phyloP scores from a whole-genome alignment of 92 coral and sea anemone species.

The Paramuricea clavata region DNA sequence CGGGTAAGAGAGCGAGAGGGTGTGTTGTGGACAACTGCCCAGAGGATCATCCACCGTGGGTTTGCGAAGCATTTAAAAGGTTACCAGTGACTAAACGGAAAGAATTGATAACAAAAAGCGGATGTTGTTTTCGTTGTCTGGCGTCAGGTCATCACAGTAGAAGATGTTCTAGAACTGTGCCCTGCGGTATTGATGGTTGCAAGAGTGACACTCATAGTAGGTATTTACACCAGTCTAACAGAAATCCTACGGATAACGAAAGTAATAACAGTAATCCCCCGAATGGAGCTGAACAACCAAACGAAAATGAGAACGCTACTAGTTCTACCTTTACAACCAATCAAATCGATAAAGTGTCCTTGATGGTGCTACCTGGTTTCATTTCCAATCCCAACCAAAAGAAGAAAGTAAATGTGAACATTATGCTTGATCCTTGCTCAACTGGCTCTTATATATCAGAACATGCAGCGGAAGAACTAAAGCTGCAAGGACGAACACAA shows the following conservation, averaged over 20 bases:
- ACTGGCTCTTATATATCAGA: slow-evolving; percentile 31
- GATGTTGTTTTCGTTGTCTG: slow-evolving; percentile 37
- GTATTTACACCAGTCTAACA: slow-evolving; percentile 6
- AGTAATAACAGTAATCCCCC: background rate
- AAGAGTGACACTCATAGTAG: slow-evolving; percentile 13
- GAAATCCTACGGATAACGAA: background rate
- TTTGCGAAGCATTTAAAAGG: background rate
- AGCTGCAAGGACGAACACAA: slow-evolving; percentile 40
- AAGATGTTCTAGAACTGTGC: background rate
- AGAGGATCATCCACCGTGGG: slow-evolving; percentile 13
- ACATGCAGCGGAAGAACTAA: slow-evolving; percentile 38
- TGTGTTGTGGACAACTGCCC: slow-evolving; percentile 46
- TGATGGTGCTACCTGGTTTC: slow-evolving; percentile 24
- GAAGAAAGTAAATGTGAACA: background rate
- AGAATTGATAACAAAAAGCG: slow-evolving; percentile 29
- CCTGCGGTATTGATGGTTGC: slow-evolving; percentile 19
- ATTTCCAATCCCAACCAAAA: background rate
- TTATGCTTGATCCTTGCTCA: slow-evolving; percentile 27
- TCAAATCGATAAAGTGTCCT: slow-evolving; percentile 22
- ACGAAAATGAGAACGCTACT: too few relatives aligned
- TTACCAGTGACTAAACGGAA: background rate
- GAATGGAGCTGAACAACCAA: too few relatives aligned
- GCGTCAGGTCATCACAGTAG: slow-evolving; percentile 32
- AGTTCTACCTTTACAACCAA: too few relatives aligned
- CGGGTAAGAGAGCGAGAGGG: slow-evolving; percentile 2